A percentile compares a stretch with the other conserved stretches of the same genome.
These are phyloP conservation scores for Chloroceryle amazona DNA, from an alignment of 2,797 vertebrate species.

Conservation along the genomic window DNA sequence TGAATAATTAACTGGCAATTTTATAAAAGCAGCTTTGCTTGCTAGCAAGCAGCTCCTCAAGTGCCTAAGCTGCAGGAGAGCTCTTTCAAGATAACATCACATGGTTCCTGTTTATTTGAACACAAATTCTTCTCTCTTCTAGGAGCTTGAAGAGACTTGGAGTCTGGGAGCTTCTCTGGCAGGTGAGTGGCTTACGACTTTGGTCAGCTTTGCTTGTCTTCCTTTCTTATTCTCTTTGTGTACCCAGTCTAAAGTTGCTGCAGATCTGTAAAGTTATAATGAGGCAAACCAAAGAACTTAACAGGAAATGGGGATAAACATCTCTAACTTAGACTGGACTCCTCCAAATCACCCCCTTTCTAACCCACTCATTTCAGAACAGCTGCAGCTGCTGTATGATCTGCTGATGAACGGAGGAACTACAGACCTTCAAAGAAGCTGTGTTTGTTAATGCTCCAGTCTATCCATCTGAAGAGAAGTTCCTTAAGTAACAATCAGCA, in stretches of 20 bases:
- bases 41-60: background rate
- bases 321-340: background rate
- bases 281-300: background rate
- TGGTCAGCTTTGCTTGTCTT: background rate
- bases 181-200: background rate
- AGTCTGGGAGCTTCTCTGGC: too few species aligned
- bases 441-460: background rate
- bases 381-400: background rate
- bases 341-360: too few species aligned
- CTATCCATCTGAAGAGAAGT: background rate
- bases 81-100: background rate
- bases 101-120: background rate
- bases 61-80: background rate
- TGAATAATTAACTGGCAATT: background rate
- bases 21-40: background rate
- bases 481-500: background rate
- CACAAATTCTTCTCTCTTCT: background rate
- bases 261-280: background rate
- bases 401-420: background rate
- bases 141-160: background rate
- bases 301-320: background rate
- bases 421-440: background rate
- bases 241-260: background rate
- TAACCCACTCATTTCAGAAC: background rate
- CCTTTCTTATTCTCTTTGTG: fast-evolving